phyloP scores from a whole-genome alignment of 2,797 vertebrate species.

The Amniataba percoides region DNA sequence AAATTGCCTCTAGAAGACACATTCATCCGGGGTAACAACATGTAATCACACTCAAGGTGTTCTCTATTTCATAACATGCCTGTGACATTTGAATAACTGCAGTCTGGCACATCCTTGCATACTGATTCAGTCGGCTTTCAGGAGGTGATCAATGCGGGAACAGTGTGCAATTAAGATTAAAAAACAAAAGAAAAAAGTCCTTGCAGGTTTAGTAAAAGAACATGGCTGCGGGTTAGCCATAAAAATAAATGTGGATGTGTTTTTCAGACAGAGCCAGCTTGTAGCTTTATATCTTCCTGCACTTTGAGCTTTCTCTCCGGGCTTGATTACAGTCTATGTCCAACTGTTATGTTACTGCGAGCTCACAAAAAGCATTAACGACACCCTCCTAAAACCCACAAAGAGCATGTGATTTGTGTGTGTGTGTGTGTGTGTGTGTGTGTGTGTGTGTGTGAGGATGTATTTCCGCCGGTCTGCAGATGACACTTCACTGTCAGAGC shows the following conservation, averaged over 20 bases:
- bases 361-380: constrained; percentile 56
- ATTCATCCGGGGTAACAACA: constrained; percentile 43
- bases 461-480: constrained; percentile 33
- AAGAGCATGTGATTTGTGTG: constrained; percentile 38
- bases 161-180: constrained; percentile 3
- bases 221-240: constrained; percentile 25
- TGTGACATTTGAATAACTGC: constrained; percentile 34
- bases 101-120: neutral
- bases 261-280: constrained; percentile 12
- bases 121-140: neutral
- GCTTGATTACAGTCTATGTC: constrained; percentile 40
- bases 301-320: constrained; percentile 33
- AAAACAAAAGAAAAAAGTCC: constrained; percentile 9
- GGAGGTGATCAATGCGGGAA: neutral
- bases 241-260: constrained; percentile 27
- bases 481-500: constrained; percentile 58
- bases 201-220: neutral
- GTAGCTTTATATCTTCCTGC: constrained; percentile 18
- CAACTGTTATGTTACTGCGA: constrained; percentile 30
- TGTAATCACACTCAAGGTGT: constrained; percentile 41
- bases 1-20: constrained; percentile 60
- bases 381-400: constrained; percentile 38
- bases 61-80: constrained; percentile 24
- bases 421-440: neutral
- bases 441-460: constrained; percentile 7